These are phyloP conservation scores for Tupaia tana DNA, from an alignment of 2,113 vertebrate species.

Conservation along the genomic window DNA sequence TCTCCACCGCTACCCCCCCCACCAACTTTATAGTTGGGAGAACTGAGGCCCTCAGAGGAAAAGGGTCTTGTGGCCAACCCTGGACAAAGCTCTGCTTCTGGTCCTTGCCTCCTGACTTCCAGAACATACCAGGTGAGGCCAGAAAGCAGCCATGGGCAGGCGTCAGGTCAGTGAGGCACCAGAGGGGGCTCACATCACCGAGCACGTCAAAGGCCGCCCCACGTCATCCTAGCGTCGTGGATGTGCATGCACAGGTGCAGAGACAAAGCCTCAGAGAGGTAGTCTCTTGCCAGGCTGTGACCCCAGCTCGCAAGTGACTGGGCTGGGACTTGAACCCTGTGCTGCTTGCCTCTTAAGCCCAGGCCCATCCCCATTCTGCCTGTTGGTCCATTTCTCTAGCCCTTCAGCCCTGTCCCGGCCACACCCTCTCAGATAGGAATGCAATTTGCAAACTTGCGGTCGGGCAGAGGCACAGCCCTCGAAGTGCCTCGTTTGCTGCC, in stretches of 20 bases:
- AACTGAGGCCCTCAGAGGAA: not conserved
- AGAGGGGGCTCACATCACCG: accelerated
- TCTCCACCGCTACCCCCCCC: accelerated
- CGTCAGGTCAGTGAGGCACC: not conserved
- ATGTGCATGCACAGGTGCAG: not conserved
- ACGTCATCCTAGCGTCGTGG: accelerated
- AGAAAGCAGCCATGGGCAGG: not conserved
- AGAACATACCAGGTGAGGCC: not conserved
- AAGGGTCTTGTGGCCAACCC: not conserved
- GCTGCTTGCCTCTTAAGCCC: not conserved
- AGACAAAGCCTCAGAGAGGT: not conserved
- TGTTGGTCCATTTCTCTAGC: not conserved
- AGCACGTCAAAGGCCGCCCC: accelerated
- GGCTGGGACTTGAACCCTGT: not conserved
- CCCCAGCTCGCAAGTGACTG: not conserved
- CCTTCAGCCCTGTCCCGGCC: not conserved
- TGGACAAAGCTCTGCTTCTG: not conserved
- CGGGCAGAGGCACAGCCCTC: constrained; percentile 44
- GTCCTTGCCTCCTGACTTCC: not conserved
- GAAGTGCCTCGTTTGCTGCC: not conserved
- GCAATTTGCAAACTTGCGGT: constrained; percentile 49
- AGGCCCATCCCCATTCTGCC: not conserved
- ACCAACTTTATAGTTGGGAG: not conserved
- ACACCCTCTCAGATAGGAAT: constrained; percentile 70
- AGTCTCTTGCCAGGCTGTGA: not conserved